Base-by-base conservation (phyloP, 2,113 vertebrate genomes). In the Cheirogaleus medius region DNA sequence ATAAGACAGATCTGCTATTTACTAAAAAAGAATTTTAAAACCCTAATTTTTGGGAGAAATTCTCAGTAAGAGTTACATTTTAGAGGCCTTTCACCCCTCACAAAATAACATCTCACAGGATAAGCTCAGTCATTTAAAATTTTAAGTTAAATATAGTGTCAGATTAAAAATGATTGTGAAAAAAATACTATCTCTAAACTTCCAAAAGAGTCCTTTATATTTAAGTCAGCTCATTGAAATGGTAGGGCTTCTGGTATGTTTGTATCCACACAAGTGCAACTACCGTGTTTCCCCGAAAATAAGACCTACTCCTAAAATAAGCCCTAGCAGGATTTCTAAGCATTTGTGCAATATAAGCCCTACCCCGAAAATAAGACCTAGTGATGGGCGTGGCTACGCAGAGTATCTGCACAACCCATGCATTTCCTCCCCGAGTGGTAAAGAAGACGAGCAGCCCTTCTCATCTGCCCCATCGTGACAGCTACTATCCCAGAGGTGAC, bases 111-210 rank as follows among this genome's bases (percentile, higher is more conserved):
- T 56, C 52, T 93, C 54, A 73, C 2, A 60, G 63, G 54, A 58
- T 74, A 80, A 82, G n/a, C 47, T 58, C 66, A 74, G 73, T 77
- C 66, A 85, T 63, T 96, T 92, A 68, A 93, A 60, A n/a, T 47
- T 86, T 71, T 69, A 42, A 90, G 44, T 76, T 64, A 90, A 82
- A 78, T 86, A 60, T 63, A 58, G 37, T 83, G 73, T 76, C 60
- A 76, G 37, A 74, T 25, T 76, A 81, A 94, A 96, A 80, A 17
- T 63, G 39, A 52, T 73, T 34, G 12, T 17, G 68, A 52, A 87
- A 86, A 76, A 34, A 13, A 29, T n/a, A 69, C 13, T 86, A 18
- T 9, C 73, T 94, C 94, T 82, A 78, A 92, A 83, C 32, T 73
- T 83, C 23, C 47, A 73, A 83, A 88, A 54, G 42, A 82, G 52